Evolutionary conservation across 2,113 vertebrate genomes (phyloP).

Genomic region (Lagopus muta): DNA sequence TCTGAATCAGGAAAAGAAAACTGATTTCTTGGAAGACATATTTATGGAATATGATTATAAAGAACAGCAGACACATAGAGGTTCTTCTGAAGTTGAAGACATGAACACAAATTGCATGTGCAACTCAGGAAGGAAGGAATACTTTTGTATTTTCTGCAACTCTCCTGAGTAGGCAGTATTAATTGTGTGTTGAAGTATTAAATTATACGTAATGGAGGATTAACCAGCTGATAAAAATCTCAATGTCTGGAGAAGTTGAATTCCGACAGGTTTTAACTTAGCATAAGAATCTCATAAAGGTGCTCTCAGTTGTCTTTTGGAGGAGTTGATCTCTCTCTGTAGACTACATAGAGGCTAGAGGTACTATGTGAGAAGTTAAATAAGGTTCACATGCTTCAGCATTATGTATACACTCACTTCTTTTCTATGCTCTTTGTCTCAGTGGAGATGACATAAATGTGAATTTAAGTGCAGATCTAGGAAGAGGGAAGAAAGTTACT

Average conservation of each 20-base stretch:
- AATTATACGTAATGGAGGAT: not conserved
- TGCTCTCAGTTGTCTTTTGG: not conserved
- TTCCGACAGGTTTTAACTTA: not conserved
- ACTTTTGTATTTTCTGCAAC: not conserved
- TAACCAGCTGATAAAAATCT: not conserved
- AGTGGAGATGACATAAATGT: not conserved
- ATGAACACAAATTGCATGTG: not conserved
- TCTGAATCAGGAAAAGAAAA: not conserved
- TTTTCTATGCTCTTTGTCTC: not conserved
- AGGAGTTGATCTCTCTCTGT: not conserved
- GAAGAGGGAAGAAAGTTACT: not conserved
- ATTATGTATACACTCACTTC: not conserved
- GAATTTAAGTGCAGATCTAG: not conserved
- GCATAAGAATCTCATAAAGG: not conserved
- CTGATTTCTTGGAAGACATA: not conserved
- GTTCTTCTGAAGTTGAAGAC: not conserved
- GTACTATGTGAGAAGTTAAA: not conserved
- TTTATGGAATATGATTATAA: not conserved
- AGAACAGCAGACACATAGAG: not conserved
- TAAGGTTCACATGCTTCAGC: not conserved
- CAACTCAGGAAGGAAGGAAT: not conserved
- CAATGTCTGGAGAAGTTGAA: not conserved
- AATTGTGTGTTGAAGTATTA: not conserved
- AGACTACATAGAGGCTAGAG: not conserved
- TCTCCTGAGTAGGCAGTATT: not conserved